Conservation (phyloP, 2,888 invertebrate genomes). For the Drosophila hawaiiensis region DNA sequence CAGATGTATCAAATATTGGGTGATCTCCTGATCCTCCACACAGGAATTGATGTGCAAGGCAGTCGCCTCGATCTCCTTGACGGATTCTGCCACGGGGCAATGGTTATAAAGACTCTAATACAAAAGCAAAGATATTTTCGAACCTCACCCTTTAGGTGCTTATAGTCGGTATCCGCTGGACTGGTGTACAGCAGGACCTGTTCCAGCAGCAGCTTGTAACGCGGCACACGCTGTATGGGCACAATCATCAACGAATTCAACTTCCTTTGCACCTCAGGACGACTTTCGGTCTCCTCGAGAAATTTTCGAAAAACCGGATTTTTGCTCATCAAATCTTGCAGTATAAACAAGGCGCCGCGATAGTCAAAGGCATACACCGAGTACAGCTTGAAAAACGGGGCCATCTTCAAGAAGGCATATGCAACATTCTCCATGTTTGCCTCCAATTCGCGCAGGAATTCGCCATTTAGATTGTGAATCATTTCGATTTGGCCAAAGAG, state of each 20-base stretch:
- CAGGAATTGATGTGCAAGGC: conserved; percentile 91
- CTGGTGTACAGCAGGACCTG: conserved; percentile 89
- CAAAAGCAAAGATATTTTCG: background rate
- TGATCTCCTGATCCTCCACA: conserved; percentile 90
- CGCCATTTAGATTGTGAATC: conserved; percentile 88
- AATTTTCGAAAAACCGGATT: conserved; percentile 87
- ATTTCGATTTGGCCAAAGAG: conserved; percentile 89
- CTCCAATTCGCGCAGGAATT: conserved; percentile 87
- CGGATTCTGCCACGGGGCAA: conserved; percentile 86
- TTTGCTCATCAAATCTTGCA: conserved; percentile 87
- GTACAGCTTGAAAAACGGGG: conserved; percentile 92
- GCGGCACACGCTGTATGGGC: conserved; percentile 92
- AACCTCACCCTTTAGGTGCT: conserved; percentile 86
- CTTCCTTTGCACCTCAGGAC: conserved; percentile 90
- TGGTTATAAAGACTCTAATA: background rate
- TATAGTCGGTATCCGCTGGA: conserved; percentile 87
- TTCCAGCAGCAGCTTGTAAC: conserved; percentile 90
- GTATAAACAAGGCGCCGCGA: conserved; percentile 87
- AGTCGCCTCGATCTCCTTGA: conserved; percentile 89
- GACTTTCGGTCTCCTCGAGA: conserved; percentile 88
- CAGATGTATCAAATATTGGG: conserved; percentile 88
- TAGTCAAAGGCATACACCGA: conserved; percentile 92
- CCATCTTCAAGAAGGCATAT: conserved; percentile 89
- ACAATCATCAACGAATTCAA: conserved; percentile 90
- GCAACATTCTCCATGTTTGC: conserved; percentile 87